Conservation (phyloP, 2,113 vertebrate species). For the Scomber colias region DNA sequence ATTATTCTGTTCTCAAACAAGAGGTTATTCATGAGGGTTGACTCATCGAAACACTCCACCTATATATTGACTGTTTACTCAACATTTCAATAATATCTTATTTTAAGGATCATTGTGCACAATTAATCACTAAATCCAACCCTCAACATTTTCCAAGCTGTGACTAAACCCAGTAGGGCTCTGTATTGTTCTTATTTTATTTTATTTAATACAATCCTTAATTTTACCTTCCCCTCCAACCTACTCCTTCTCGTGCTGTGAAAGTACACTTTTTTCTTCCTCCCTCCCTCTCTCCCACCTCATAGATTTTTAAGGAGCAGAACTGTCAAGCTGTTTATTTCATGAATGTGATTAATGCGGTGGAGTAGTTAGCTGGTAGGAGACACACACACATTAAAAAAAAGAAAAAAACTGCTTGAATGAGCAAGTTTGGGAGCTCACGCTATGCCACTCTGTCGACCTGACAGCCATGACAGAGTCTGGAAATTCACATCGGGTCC, state of each 20-base stretch:
- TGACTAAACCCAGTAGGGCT: neutral
- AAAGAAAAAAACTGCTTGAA: constrained; percentile 52
- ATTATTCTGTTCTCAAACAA: neutral
- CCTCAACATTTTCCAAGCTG: neutral
- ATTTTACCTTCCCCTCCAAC: neutral
- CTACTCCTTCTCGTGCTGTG: constrained; percentile 9
- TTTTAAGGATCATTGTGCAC: neutral
- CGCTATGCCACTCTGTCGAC: constrained; percentile 54
- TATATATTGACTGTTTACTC: neutral
- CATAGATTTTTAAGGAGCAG: constrained; percentile 48
- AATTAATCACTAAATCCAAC: neutral
- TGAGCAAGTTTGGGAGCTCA: constrained; percentile 52
- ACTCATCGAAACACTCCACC: neutral
- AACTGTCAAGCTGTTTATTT: constrained; percentile 65
- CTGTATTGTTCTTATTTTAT: neutral
- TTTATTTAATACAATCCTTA: constrained; percentile 25
- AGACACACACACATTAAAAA: constrained; percentile 29
- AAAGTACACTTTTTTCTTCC: constrained; percentile 1
- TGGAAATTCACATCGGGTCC: constrained; percentile 59
- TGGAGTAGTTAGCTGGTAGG: constrained; percentile 32
- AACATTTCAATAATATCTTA: too few species aligned
- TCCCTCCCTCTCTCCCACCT: neutral
- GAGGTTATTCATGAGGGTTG: too few species aligned
- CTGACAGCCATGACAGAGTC: constrained; percentile 73
- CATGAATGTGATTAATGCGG: constrained; percentile 62